These are phyloP conservation scores for Turritopsis rubra DNA, from an alignment of 30 jellyfish, hydroid and myxozoan genomes.

Conservation along the genomic window DNA sequence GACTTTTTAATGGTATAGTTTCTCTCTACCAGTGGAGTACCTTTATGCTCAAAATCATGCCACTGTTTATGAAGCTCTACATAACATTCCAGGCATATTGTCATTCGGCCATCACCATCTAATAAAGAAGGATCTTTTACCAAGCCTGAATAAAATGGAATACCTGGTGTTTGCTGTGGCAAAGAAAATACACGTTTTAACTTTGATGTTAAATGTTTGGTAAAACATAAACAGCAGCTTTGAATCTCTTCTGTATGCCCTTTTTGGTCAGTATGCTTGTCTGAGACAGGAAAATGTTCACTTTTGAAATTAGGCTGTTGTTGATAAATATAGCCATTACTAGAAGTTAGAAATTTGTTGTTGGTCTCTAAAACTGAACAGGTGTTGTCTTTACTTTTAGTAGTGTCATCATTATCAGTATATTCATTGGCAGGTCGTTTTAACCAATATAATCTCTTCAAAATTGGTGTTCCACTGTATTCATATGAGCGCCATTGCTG, in stretches of 20 bases:
- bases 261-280: not conserved
- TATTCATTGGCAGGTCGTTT: conserved; percentile 9
- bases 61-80: conserved; percentile 28
- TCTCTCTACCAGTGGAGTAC: conserved; percentile 33
- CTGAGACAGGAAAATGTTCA: not conserved
- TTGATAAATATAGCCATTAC: not conserved
- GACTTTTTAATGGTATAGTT: not conserved
- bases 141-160: conserved; percentile 59
- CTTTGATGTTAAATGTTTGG: not conserved
- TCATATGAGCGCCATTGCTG: conserved; percentile 87
- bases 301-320: not conserved
- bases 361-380: conserved; percentile 7
- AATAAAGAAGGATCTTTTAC: not conserved
- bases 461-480: conserved; percentile 47
- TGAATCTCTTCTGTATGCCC: not conserved
- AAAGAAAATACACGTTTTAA: conserved; percentile 32
- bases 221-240: not conserved
- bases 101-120: conserved; percentile 49
- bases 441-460: conserved; percentile 67
- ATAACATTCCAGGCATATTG: conserved; percentile 29
- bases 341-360: not conserved
- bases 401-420: conserved; percentile 1
- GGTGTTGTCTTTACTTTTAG: not conserved
- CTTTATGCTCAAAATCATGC: conserved; percentile 14
- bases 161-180: conserved; percentile 58